A percentile compares a stretch with the other conserved stretches of the same genome.
These are phyloP conservation scores for Brachionus rotundiformis DNA, from an alignment of 1,140 invertebrate genomes.

Conservation along the genomic window DNA sequence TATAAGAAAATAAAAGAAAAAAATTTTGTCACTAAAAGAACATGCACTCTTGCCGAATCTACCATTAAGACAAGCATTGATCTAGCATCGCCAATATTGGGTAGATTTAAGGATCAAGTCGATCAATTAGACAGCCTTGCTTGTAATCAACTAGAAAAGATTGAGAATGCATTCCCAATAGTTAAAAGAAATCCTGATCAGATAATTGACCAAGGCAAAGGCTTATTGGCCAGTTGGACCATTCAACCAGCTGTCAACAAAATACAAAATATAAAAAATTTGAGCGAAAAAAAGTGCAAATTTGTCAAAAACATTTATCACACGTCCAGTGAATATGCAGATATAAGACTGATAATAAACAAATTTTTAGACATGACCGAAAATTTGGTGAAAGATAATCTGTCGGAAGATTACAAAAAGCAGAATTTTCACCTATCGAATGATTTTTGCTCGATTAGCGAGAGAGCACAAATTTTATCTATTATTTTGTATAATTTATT, in stretches of 20 bases:
- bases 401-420: slow-evolving; percentile 5
- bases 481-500: not conserved
- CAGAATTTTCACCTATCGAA: not conserved
- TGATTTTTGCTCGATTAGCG: not conserved
- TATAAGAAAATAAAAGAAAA: slow-evolving; percentile 22
- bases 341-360: not conserved
- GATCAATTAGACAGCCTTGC: not conserved
- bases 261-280: not conserved
- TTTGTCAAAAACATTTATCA: not conserved
- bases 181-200: slow-evolving; percentile 3
- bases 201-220: not conserved
- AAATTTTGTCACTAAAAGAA: slow-evolving; percentile 26
- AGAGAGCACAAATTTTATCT: slow-evolving; percentile 5
- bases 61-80: slow-evolving; percentile 23
- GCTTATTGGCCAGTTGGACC: slow-evolving; percentile 1
- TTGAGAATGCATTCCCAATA: slow-evolving; percentile 11
- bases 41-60: slow-evolving; percentile 14
- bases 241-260: not conserved
- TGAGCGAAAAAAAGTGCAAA: not conserved
- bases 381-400: not conserved
- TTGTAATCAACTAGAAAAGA: slow-evolving; percentile 6
- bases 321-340: not conserved
- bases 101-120: not conserved
- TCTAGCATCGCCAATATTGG: not conserved
- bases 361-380: slow-evolving; percentile 38